Percentiles rank a stretch among this genome's conserved stretches.
Conservation (phyloP, 2,888 invertebrate species). For the Lydus trimaculatus region DNA sequence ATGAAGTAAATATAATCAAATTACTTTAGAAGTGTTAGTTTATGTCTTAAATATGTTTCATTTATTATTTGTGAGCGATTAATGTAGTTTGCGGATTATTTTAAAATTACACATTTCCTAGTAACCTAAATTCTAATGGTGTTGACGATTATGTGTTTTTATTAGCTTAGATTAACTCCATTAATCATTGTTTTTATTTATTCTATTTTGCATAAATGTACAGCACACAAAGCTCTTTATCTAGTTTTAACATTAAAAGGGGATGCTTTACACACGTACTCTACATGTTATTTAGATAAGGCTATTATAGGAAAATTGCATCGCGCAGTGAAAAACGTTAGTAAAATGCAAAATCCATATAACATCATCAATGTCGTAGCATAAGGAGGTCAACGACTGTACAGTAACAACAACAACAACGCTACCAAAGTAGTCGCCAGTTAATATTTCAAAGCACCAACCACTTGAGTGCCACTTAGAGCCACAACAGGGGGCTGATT, state of each 20-base stretch:
- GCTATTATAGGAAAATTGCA: not conserved
- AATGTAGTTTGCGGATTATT: not conserved
- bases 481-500: conserved; percentile 21
- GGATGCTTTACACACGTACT: not conserved
- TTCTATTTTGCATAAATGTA: not conserved
- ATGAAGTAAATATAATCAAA: too few species aligned
- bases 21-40: not conserved
- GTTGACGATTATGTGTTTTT: not conserved
- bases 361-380: conserved; percentile 12
- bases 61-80: not conserved
- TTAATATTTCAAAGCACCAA: conserved; percentile 19
- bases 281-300: not conserved
- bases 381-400: conserved; percentile 28
- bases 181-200: not conserved
- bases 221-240: not conserved
- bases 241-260: not conserved
- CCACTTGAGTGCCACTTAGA: conserved; percentile 29
- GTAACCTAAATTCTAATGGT: too few species aligned
- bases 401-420: conserved; percentile 22
- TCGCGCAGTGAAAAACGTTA: not conserved
- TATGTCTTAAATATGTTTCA: not conserved
- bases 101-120: not conserved
- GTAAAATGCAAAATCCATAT: conserved; percentile 6
- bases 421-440: conserved; percentile 23
- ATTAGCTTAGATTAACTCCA: not conserved